Evolutionary conservation across 2,113 vertebrate species (phyloP).

Genomic region (Entosphenus tridentatus): DNA sequence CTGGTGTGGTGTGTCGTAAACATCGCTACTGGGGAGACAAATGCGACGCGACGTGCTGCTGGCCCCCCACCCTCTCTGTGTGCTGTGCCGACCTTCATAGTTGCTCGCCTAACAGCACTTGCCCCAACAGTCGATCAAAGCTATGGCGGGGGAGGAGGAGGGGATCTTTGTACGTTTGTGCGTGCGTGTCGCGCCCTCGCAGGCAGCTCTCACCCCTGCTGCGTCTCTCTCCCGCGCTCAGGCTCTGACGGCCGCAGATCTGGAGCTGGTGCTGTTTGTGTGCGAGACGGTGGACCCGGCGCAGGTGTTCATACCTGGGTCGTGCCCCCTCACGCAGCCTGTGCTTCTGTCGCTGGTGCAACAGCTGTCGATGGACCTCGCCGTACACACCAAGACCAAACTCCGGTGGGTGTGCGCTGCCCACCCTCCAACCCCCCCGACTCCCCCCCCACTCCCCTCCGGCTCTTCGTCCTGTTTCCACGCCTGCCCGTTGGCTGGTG

Average conservation of each 20-base stretch:
- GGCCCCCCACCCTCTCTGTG: too few species aligned
- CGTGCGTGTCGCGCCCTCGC: too few species aligned
- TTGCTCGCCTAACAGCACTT: too few species aligned
- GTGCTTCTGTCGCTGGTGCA: conserved; percentile 95
- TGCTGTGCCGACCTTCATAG: too few species aligned
- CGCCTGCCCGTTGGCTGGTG: neutral
- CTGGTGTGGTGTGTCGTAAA: too few species aligned
- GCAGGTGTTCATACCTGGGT: conserved; percentile 71
- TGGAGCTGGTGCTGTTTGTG: conserved; percentile 80
- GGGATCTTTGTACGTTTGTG: too few species aligned
- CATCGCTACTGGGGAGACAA: too few species aligned
- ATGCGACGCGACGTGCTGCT: too few species aligned
- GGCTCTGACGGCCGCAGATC: conserved; percentile 81
- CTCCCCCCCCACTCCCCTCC: neutral
- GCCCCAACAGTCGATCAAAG: too few species aligned
- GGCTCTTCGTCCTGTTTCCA: neutral
- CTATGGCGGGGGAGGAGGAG: too few species aligned
- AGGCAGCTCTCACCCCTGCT: too few species aligned
- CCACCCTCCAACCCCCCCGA: neutral
- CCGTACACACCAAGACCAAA: conserved; percentile 72
- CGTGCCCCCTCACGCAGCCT: conserved; percentile 73
- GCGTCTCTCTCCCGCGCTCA: conserved; percentile 14
- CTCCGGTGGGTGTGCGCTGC: conserved; percentile 37
- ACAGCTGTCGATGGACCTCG: conserved; percentile 76
- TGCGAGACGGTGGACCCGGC: conserved; percentile 84